Base-by-base conservation (phyloP, 1,140 invertebrate genomes). In the Wiebesia pumilae region DNA sequence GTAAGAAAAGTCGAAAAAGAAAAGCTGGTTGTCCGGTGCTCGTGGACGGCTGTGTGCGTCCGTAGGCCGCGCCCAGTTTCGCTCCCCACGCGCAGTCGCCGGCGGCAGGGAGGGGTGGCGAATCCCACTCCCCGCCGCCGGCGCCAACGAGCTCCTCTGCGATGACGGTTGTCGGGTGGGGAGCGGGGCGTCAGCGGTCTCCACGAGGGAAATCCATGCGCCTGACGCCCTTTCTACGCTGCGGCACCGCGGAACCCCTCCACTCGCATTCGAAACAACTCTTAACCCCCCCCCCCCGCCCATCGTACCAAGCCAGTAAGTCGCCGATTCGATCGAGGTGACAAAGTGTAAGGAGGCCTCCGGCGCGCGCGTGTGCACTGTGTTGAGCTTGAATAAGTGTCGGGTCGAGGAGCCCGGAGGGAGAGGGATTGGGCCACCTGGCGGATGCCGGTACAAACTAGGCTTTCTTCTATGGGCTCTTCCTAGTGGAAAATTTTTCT, bases 61-160 rank as follows among this genome's bases (percentile, higher is more conserved):
- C 79, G 67, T 91, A 92, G 89, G 92, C 92, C 92, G 92, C 92
- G 92, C 92, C 92, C 92, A 92, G 89, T 90, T 87, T 81, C 89
- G 33, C 82, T 90, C 91, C 91, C 90, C 90, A 91, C 91, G 47
- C 65, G 2, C 24, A 30, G 27, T 35, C 30, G 14, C 24, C 35
- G 62, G 12, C n/a, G 21, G 47, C 14, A 30, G 33, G 12, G 65
- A 40, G 38, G 47, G 54, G 30, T 54, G 27, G 10, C 73, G 30
- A 38, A 10, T 10, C 14, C 3, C 24, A 47, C 58, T 16, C 51
- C 51, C 51, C 51, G 1, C 51, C 19, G 19, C 51, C 51, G 12
- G 4, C 43, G 43, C 43, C 43, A 47, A 47, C 43, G 4, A 12
- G 43, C 51, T 12, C 19, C 51, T 54, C n/a, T n/a, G n/a, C n/a